These are phyloP conservation scores for Callinectes sapidus DNA, from an alignment of 2,888 invertebrate species.

Conservation along the genomic window DNA sequence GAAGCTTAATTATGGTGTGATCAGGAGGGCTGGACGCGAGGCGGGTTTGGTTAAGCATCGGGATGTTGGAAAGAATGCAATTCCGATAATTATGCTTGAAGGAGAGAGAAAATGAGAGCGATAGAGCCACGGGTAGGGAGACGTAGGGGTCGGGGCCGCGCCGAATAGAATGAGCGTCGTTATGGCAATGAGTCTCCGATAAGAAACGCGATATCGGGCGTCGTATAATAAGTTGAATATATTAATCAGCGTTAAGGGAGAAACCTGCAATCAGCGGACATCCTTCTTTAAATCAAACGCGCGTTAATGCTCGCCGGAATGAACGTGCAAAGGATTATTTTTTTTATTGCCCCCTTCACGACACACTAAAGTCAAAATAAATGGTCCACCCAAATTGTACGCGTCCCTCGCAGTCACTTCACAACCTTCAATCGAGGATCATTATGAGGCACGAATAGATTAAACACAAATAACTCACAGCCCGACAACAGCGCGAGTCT, in stretches of 20 bases:
- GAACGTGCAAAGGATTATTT: conserved; percentile 16
- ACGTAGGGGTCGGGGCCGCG: conserved; percentile 1
- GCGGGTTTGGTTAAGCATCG: conserved; percentile 37
- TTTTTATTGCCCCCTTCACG: not conserved
- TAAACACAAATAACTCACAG: not conserved
- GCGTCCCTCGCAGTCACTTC: conserved; percentile 11
- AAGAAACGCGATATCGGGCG: conserved; percentile 12
- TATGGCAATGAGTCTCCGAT: conserved; percentile 31
- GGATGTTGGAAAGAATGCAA: conserved; percentile 4
- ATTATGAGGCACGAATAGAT: not conserved
- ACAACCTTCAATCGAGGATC: not conserved
- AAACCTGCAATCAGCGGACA: not conserved
- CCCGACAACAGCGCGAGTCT: not conserved
- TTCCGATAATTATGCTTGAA: conserved; percentile 41
- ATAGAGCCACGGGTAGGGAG: conserved; percentile 35
- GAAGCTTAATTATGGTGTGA: conserved; percentile 43
- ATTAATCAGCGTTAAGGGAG: conserved; percentile 23
- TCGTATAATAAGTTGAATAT: conserved; percentile 24
- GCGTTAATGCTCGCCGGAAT: not conserved
- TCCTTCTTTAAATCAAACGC: conserved; percentile 16
- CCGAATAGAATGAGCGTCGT: conserved; percentile 17
- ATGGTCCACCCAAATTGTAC: not conserved
- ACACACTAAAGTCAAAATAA: conserved; percentile 21
- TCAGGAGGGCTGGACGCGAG: not conserved
- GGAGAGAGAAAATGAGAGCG: conserved; percentile 27